Percentiles rank a stretch among this genome's conserved stretches.
Evolutionary conservation across 2,888 invertebrate genomes (phyloP).

Genomic region (Nymphalis polychloros): DNA sequence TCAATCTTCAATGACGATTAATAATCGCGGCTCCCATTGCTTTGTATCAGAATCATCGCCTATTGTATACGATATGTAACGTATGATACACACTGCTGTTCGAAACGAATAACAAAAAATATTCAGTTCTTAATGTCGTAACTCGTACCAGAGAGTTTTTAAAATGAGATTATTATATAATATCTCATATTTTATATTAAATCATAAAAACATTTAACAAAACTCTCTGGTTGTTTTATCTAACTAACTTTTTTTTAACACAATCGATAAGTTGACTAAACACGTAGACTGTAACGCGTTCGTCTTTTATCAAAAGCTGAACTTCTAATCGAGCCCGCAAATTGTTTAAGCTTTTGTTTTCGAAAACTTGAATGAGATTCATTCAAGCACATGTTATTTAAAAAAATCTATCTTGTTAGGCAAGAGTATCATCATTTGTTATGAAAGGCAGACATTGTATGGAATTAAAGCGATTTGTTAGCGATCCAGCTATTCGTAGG

Average conservation of each 20-base stretch:
- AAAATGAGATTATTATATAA: too few relatives aligned
- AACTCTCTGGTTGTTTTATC: too few relatives aligned
- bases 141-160: too few relatives aligned
- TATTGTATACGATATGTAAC: conserved; percentile 64
- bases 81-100: conserved; percentile 48
- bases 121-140: too few relatives aligned
- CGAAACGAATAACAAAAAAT: conserved; percentile 1
- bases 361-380: conserved; percentile 55
- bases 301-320: conserved; percentile 56
- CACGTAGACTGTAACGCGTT: conserved; percentile 34
- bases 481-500: background rate
- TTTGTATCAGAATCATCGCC: conserved; percentile 67
- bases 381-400: conserved; percentile 58
- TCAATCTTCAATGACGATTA: conserved; percentile 71
- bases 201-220: too few relatives aligned
- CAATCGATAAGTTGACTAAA: background rate
- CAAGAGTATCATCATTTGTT: conserved; percentile 69
- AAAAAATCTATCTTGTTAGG: conserved; percentile 70
- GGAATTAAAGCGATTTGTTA: conserved; percentile 33
- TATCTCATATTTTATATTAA: too few relatives aligned
- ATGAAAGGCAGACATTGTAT: conserved; percentile 46
- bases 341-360: conserved; percentile 73
- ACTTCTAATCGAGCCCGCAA: conserved; percentile 61
- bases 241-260: too few relatives aligned
- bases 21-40: conserved; percentile 62